phyloP scores from a whole-genome alignment of 2,888 invertebrate species.

The Chloromyia formosa region DNA sequence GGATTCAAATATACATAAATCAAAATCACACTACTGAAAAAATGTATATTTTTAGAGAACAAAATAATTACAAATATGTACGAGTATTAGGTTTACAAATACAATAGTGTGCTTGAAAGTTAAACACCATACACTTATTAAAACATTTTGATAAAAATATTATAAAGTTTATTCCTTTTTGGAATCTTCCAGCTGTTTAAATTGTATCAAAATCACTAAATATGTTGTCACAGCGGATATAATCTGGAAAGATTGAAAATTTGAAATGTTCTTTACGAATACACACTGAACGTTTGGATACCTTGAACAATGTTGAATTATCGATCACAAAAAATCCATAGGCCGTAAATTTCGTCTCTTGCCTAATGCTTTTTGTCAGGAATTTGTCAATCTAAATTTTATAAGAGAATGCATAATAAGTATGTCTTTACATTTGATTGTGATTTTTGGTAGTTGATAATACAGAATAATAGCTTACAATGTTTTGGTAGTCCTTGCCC shows the following conservation, averaged over 20 bases:
- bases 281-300: slow-evolving; percentile 45
- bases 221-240: slow-evolving; percentile 63
- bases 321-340: slow-evolving; percentile 63
- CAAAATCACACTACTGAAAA: too few relatives aligned
- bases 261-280: background rate
- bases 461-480: slow-evolving; percentile 53
- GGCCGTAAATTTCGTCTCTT: slow-evolving; percentile 61
- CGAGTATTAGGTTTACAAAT: too few relatives aligned
- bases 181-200: slow-evolving; percentile 60
- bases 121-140: too few relatives aligned
- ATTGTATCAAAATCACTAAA: slow-evolving; percentile 62
- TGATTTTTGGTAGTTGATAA: background rate
- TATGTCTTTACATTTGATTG: background rate
- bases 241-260: slow-evolving; percentile 55
- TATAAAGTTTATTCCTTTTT: slow-evolving; percentile 1
- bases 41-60: too few relatives aligned
- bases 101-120: too few relatives aligned
- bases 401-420: slow-evolving; percentile 31
- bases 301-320: slow-evolving; percentile 62
- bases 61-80: too few relatives aligned
- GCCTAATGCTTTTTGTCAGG: slow-evolving; percentile 61
- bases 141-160: background rate
- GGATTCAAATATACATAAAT: too few relatives aligned
- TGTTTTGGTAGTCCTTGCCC: slow-evolving; percentile 59
- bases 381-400: slow-evolving; percentile 60